phyloP scores from a whole-genome alignment of 2,113 vertebrate species.

The Neofelis nebulosa region DNA sequence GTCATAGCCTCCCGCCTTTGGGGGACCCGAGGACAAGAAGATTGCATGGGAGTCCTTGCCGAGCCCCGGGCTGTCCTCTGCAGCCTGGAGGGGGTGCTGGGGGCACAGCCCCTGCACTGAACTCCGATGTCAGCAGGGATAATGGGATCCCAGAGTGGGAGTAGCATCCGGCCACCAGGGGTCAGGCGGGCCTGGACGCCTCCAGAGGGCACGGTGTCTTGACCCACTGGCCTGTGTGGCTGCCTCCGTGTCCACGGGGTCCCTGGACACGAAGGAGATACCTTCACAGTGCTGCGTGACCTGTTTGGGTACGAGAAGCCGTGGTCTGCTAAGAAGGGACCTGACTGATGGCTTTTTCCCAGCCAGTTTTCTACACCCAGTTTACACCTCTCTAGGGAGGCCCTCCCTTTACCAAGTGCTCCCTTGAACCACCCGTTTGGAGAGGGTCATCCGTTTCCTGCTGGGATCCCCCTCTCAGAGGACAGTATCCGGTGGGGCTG shows the following conservation, averaged over 20 bases:
- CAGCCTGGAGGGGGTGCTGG: neutral
- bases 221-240: neutral
- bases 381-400: neutral
- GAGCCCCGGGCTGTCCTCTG: neutral
- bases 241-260: neutral
- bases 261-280: neutral
- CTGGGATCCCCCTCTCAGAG: neutral
- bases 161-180: neutral
- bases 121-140: neutral
- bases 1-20: neutral
- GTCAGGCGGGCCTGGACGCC: neutral
- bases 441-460: neutral
- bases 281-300: neutral
- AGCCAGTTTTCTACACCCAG: neutral
- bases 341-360: fast-evolving
- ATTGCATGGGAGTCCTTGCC: fast-evolving
- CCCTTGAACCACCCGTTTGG: neutral
- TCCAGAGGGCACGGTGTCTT: neutral
- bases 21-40: neutral
- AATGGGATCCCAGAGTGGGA: neutral
- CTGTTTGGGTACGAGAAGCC: no score
- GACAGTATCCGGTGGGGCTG: neutral
- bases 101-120: neutral
- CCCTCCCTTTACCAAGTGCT: neutral
- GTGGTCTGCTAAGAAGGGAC: neutral